These are phyloP conservation scores for Micromussa lordhowensis DNA, from an alignment of 92 coral and sea anemone genomes.

Conservation along the genomic window DNA sequence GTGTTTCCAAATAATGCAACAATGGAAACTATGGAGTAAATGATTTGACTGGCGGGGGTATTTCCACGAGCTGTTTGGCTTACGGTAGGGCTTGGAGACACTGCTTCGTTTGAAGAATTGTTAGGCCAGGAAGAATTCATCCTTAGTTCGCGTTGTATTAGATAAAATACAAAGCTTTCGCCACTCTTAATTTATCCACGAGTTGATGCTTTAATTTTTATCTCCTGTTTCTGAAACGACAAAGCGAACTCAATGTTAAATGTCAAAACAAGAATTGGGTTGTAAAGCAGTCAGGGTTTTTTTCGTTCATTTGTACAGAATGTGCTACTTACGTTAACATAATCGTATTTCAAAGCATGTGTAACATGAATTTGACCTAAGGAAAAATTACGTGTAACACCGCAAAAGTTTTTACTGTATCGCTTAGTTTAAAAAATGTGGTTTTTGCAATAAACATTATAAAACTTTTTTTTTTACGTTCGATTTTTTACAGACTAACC, in stretches of 20 bases:
- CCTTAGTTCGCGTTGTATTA: neutral
- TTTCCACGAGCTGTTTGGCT: neutral
- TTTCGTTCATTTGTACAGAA: neutral
- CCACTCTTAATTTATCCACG: neutral
- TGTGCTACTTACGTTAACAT: too few species aligned
- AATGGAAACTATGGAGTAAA: conserved; percentile 1
- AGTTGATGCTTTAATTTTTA: neutral
- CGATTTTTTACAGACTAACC: too few species aligned
- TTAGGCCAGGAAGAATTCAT: conserved; percentile 6
- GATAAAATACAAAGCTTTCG: neutral
- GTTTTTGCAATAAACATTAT: too few species aligned
- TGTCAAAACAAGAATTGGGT: neutral
- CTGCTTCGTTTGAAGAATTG: neutral
- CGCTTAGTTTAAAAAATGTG: too few species aligned
- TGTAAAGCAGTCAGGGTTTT: neutral
- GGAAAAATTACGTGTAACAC: too few species aligned
- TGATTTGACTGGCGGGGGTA: neutral
- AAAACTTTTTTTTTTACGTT: too few species aligned
- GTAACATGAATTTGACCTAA: too few species aligned
- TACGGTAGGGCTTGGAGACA: neutral
- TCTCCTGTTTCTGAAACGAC: neutral
- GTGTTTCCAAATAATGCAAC: conserved; percentile 51
- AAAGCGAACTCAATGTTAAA: neutral
- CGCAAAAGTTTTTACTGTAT: too few species aligned
- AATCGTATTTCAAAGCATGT: too few species aligned